These are phyloP conservation scores for Phlogophora meticulosa DNA, from an alignment of 2,888 invertebrate genomes.

Conservation along the genomic window DNA sequence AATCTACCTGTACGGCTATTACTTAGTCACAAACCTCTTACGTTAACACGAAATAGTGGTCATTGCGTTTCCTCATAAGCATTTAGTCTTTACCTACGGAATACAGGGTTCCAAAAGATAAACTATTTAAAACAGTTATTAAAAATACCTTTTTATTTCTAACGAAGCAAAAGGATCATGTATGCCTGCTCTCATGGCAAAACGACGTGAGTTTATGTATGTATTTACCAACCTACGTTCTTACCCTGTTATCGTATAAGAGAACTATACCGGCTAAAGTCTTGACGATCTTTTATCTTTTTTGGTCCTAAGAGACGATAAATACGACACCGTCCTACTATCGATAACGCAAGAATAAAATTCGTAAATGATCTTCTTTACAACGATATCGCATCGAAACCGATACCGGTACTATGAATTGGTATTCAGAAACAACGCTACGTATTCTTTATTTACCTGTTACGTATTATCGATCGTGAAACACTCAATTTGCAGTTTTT, in stretches of 20 bases:
- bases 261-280: not conserved
- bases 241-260: not conserved
- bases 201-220: too few species aligned
- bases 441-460: constrained; percentile 7
- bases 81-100: too few species aligned
- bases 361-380: constrained; percentile 17
- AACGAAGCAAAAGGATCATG: too few species aligned
- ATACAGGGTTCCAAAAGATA: too few species aligned
- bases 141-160: too few species aligned
- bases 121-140: too few species aligned
- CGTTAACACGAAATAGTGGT: too few species aligned
- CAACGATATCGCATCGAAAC: constrained; percentile 10
- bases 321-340: constrained; percentile 3
- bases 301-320: constrained; percentile 8
- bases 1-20: too few species aligned
- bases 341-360: constrained; percentile 18
- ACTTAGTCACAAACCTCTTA: too few species aligned
- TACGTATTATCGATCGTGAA: constrained; percentile 16
- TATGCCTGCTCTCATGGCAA: too few species aligned
- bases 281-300: not conserved
- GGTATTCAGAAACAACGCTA: not conserved
- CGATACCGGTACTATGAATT: not conserved
- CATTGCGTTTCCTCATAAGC: too few species aligned
- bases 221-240: not conserved
- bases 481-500: constrained; percentile 42